phyloP scores from a whole-genome alignment of 2,888 invertebrate genomes.

The Epinotia bilunana region DNA sequence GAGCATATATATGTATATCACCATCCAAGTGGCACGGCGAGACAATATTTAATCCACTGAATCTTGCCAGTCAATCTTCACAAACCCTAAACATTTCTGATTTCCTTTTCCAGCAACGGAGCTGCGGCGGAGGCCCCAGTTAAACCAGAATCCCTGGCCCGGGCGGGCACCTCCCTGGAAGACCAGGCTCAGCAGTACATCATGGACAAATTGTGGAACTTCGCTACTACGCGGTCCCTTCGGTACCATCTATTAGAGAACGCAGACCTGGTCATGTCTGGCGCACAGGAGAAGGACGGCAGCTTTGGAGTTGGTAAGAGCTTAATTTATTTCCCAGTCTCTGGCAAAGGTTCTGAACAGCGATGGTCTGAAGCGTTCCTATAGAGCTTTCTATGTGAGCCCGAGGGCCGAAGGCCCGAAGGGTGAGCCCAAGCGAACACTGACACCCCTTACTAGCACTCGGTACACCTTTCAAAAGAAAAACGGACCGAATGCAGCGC shows the following conservation, averaged over 20 bases:
- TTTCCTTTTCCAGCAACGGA: slow-evolving; percentile 69
- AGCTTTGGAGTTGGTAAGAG: slow-evolving; percentile 86
- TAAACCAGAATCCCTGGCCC: slow-evolving; percentile 83
- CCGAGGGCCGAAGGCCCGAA: too few species aligned
- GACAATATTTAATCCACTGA: too few species aligned
- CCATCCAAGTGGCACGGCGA: too few species aligned
- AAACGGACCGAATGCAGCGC: too few species aligned
- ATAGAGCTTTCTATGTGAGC: too few species aligned
- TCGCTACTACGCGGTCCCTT: slow-evolving; percentile 89
- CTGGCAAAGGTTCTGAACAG: not conserved
- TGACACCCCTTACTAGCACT: too few species aligned
- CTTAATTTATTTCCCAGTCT: not conserved
- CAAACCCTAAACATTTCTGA: not conserved
- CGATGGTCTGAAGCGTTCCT: too few species aligned
- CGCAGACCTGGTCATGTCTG: slow-evolving; percentile 90
- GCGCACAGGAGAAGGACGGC: slow-evolving; percentile 87
- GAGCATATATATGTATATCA: too few species aligned
- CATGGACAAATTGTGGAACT: slow-evolving; percentile 90
- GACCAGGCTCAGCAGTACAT: slow-evolving; percentile 87
- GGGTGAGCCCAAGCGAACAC: too few species aligned
- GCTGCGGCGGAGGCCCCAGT: slow-evolving; percentile 76
- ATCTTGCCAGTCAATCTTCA: too few species aligned
- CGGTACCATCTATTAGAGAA: slow-evolving; percentile 91
- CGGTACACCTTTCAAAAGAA: too few species aligned
- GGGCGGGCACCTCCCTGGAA: slow-evolving; percentile 85